These are phyloP conservation scores for Spheniscus humboldti DNA, from an alignment of 2,797 vertebrate genomes.

Conservation along the genomic window DNA sequence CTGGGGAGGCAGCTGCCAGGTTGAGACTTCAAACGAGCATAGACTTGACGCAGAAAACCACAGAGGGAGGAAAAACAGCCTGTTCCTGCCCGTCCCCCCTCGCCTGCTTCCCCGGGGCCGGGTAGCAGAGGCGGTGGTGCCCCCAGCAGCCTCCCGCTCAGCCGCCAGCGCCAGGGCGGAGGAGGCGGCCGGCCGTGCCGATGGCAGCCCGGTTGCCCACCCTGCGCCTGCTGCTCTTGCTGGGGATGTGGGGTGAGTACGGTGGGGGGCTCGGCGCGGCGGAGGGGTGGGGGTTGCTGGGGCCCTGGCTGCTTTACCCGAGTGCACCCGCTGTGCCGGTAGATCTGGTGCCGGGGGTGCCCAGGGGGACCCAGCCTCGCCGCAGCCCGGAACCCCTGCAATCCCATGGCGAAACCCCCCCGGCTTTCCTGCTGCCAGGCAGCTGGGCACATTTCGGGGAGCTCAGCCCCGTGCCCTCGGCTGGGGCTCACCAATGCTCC, in stretches of 20 bases:
- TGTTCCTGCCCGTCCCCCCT: background rate
- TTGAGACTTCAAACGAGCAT: conserved; percentile 44
- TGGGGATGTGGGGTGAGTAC: conserved; percentile 58
- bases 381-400: background rate
- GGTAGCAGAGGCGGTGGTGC: background rate
- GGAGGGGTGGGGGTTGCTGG: background rate
- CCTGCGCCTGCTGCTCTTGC: background rate
- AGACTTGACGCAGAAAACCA: conserved; percentile 56
- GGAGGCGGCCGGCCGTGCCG: background rate
- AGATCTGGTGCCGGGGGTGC: background rate
- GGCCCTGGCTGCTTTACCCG: background rate
- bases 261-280: accelerated
- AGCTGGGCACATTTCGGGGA: accelerated
- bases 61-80: conserved; percentile 57
- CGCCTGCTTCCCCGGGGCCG: background rate
- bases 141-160: background rate
- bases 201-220: conserved; percentile 18
- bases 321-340: accelerated
- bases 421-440: accelerated
- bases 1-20: conserved; percentile 36
- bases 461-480: no score
- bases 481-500: accelerated
- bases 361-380: no score
- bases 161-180: background rate
- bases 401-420: background rate